These are phyloP conservation scores for Hippasteria phrygiana DNA, from an alignment of 53 echinoderm and acorn worm species.

Conservation along the genomic window DNA sequence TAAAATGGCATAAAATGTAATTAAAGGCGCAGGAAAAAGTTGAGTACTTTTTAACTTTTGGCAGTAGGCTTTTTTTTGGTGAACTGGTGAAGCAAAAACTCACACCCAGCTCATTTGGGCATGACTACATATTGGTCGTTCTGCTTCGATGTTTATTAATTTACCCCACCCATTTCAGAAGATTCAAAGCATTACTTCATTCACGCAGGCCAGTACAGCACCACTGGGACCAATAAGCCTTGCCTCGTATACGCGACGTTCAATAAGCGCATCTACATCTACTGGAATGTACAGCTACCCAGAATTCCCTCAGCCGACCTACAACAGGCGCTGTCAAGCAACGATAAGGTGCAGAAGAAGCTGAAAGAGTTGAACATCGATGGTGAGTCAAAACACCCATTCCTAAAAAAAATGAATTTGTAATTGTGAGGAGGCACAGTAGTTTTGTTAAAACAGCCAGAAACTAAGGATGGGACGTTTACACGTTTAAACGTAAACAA, in stretches of 20 bases:
- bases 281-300: conserved; percentile 90
- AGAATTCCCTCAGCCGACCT: conserved; percentile 84
- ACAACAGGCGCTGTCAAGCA: conserved; percentile 70
- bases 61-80: too few species aligned
- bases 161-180: too few species aligned
- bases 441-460: not conserved
- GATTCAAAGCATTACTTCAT: not conserved
- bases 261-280: conserved; percentile 92
- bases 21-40: too few species aligned
- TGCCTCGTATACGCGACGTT: conserved; percentile 96
- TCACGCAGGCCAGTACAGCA: conserved; percentile 89
- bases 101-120: too few species aligned
- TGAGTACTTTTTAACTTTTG: too few species aligned
- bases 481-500: too few species aligned
- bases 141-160: too few species aligned
- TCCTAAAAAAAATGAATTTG: not conserved
- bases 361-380: conserved; percentile 64
- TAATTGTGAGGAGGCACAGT: not conserved
- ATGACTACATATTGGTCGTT: too few species aligned
- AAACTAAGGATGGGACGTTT: not conserved
- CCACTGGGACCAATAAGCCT: conserved; percentile 83
- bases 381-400: not conserved
- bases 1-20: too few species aligned
- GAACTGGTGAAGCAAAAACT: too few species aligned
- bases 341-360: conserved; percentile 73